Percentiles rank a stretch among this genome's conserved stretches.
Conservation (phyloP, 1,140 invertebrate species). For the Cataglyphis hispanica region DNA sequence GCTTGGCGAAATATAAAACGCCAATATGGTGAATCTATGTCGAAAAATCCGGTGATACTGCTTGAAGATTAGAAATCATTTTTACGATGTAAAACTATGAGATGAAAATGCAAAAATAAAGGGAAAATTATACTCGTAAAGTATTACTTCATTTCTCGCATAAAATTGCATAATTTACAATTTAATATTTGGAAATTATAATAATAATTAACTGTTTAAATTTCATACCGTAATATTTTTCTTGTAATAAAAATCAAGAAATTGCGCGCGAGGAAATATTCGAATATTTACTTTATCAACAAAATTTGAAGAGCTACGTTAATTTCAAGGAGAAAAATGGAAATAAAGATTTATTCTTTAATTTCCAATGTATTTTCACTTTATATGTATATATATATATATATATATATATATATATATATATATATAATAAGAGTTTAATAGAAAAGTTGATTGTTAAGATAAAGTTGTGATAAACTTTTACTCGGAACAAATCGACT, state of each 20-base stretch:
- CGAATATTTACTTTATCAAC: conserved; percentile 34
- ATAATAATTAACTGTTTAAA: not conserved
- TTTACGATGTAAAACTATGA: conserved; percentile 59
- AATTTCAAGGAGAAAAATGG: conserved; percentile 13
- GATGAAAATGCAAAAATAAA: conserved; percentile 68
- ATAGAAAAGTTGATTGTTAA: conserved; percentile 49
- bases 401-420: no score
- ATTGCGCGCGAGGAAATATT: not conserved
- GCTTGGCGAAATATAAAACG: conserved; percentile 31
- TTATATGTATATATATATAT: no score
- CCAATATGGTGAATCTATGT: conserved; percentile 13
- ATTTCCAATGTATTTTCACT: conserved; percentile 32
- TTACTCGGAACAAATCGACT: conserved; percentile 25
- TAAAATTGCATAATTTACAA: no score
- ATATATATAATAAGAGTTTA: conserved; percentile 36
- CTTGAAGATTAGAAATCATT: conserved; percentile 63
- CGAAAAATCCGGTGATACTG: not conserved
- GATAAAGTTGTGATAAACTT: conserved; percentile 47
- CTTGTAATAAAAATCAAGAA: not conserved
- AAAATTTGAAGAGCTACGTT: conserved; percentile 5
- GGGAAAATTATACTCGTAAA: conserved; percentile 51
- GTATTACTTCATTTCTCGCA: no score
- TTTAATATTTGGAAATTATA: not conserved
- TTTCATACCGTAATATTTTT: not conserved
- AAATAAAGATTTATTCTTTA: conserved; percentile 50